Evolutionary conservation across 2,113 vertebrate species (phyloP), one percentile per base, ranked within the genome.

Genomic region (Ellobius talpinus): DNA sequence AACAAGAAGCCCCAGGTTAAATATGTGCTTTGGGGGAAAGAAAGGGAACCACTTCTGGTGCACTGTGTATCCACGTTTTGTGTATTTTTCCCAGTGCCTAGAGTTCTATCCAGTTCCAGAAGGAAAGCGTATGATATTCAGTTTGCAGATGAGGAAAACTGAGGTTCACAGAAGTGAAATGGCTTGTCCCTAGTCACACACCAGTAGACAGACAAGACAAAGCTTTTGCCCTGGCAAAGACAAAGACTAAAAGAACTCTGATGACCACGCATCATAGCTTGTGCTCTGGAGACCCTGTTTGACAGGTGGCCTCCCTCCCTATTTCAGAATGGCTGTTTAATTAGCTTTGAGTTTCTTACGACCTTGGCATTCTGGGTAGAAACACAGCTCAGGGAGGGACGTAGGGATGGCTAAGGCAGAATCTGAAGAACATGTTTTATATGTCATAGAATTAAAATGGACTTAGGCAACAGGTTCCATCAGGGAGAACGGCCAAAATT

Each of bases 381-480:
- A 90, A 55, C 70, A 55, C 63, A 85, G 55, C 55, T 90, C 68
- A 26, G 65, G 73, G 52, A 72, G 89, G 68, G 61, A 72, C 70
- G 63, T 3, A 17, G 86, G 68, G 14, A 86, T 14, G 61, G 93
- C 89, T 94, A 76, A 96, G 92, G 65, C 8, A 31, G 78, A 36
- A 81, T 11, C 70, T 13, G 52, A 61, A 85, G 61, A 50, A 76
- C 84, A 42, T 21, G 68, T 39, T 68, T 5, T 36, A 65, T 74
- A 94, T 87, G 61, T 76, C 50, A 61, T 94, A 31, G 95, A 94
- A 96, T 97, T 97, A 94, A 94, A 86, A 81, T 13, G 50, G 95
- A 95, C 47, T 55, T 85, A 47, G 66, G 26, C 93, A 92, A 84
- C 39, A n/a, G 85, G 84, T 58, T 55, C 39, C 3, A 1, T 58